Evolutionary conservation across 2,888 invertebrate genomes (phyloP).

Genomic region (Diabrotica balteata): DNA sequence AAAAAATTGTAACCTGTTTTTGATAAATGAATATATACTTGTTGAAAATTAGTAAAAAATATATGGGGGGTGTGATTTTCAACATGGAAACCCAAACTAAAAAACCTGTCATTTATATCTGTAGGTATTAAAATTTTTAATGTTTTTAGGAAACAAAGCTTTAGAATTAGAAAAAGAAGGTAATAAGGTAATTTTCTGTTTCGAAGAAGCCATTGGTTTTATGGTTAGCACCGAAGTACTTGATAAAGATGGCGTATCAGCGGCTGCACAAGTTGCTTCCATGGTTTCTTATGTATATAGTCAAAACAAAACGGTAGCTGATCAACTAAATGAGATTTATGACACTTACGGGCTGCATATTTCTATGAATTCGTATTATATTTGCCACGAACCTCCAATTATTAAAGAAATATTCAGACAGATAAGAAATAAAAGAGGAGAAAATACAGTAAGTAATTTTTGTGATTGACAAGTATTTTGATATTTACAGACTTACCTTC

Average conservation of each 20-base stretch:
- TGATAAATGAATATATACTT: too few species aligned
- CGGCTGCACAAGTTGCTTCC: conserved; percentile 81
- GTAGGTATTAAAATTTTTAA: background rate
- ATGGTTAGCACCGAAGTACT: conserved; percentile 90
- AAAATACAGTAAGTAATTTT: conserved; percentile 65
- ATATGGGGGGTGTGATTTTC: too few species aligned
- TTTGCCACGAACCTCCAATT: conserved; percentile 77
- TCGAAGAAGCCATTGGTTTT: conserved; percentile 98
- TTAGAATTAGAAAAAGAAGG: conserved; percentile 74
- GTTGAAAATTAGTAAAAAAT: too few species aligned
- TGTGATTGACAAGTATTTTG: too few species aligned
- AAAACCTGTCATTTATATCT: too few species aligned
- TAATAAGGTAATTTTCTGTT: conserved; percentile 88
- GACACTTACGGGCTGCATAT: conserved; percentile 88
- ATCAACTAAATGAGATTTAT: conserved; percentile 80
- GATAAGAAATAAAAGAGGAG: conserved; percentile 75
- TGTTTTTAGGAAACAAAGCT: conserved; percentile 72
- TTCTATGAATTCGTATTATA: conserved; percentile 86
- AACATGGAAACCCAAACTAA: too few species aligned
- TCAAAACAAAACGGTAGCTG: conserved; percentile 65
- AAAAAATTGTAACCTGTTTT: too few species aligned
- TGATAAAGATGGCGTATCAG: conserved; percentile 97
- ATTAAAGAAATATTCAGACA: conserved; percentile 81
- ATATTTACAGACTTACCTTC: too few species aligned
- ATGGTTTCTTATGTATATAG: conserved; percentile 74